Evolutionary conservation across 2,888 invertebrate genomes (phyloP).

Genomic region (Graphium colonna): DNA sequence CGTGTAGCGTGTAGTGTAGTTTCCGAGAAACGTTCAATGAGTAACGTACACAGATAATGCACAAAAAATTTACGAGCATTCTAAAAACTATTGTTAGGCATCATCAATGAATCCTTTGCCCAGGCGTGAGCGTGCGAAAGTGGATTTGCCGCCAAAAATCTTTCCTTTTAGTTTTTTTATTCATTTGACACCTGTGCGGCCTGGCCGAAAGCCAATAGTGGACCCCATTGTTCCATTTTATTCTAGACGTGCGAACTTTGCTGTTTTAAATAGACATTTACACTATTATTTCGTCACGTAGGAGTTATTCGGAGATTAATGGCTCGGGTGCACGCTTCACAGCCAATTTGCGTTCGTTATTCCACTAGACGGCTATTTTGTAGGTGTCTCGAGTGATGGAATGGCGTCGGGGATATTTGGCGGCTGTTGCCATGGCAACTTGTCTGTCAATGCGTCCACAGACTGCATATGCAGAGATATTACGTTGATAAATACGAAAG

Average conservation of each 20-base stretch:
- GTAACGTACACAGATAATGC: conserved; percentile 20
- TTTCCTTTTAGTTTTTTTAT: conserved; percentile 8
- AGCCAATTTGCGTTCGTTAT: conserved; percentile 17
- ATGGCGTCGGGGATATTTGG: conserved; percentile 9
- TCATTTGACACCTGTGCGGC: conserved; percentile 32
- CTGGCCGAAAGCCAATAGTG: conserved; percentile 32
- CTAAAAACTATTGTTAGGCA: conserved; percentile 24
- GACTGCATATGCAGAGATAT: background rate
- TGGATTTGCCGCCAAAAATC: background rate
- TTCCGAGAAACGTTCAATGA: conserved; percentile 22
- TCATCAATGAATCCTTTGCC: conserved; percentile 29
- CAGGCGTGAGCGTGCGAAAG: conserved; percentile 22
- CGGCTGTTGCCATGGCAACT: conserved; percentile 19
- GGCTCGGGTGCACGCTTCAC: conserved; percentile 17
- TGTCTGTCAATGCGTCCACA: background rate
- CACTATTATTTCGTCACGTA: conserved; percentile 35
- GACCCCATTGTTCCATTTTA: conserved; percentile 34
- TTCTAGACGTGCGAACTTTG: conserved; percentile 34
- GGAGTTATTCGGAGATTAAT: conserved; percentile 21
- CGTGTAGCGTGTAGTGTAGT: conserved; percentile 6
- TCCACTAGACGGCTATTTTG: conserved; percentile 21
- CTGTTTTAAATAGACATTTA: conserved; percentile 30
- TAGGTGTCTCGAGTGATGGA: conserved; percentile 11
- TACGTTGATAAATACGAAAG: background rate
- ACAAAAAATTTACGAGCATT: conserved; percentile 20